Evolutionary conservation across 2,797 vertebrate genomes (phyloP), one percentile per base, ranked within the genome.

Genomic region (Rhinella marina): DNA sequence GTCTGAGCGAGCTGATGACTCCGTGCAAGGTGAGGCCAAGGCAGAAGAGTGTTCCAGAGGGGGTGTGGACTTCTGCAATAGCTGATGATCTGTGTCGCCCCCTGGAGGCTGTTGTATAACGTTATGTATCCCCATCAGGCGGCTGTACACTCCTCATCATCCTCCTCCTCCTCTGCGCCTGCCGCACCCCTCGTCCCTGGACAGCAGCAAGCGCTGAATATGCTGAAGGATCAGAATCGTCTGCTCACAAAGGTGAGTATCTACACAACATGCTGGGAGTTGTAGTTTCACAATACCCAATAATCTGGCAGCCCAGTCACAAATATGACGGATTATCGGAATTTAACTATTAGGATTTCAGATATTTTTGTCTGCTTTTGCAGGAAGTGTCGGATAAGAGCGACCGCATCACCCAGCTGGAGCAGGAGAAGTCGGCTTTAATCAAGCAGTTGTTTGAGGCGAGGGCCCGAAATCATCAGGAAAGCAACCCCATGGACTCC

Each of bases 371-470:
- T 25, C 27, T 68, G 84, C 0, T 66, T 17, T 29, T 0, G 62
- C 90, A 99, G 98, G 98, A 99, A 93, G 98, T 99, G 92, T 97
- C 96, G 0, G 94, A 96, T 73, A 98, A 96, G 93, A 99, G 98
- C 0, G 96, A 98, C 72, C 96, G 97, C 12, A 98, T 99, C 92
- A 95, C 98, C 1, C 97, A 98, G 94, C 90, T 99, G 94, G 97
- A 99, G 93, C 97, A 97, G 90, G 98, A 99, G 94, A 99, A 99
- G 86, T 98, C 96, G 0, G 95, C 97, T 0, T 93, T 99, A 83
- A 99, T 99, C 92, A 99, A 99, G 90, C 98, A 99, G 94, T 95
- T 99, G 52, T 99, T 99, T 0, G 97, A 99, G 90, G 97, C 97
- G 13, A 96, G 95, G 0, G 96, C 98, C 14, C 94, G 87, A 57